These are phyloP conservation scores for Laothoe populi DNA, from an alignment of 2,888 invertebrate species.

Conservation along the genomic window DNA sequence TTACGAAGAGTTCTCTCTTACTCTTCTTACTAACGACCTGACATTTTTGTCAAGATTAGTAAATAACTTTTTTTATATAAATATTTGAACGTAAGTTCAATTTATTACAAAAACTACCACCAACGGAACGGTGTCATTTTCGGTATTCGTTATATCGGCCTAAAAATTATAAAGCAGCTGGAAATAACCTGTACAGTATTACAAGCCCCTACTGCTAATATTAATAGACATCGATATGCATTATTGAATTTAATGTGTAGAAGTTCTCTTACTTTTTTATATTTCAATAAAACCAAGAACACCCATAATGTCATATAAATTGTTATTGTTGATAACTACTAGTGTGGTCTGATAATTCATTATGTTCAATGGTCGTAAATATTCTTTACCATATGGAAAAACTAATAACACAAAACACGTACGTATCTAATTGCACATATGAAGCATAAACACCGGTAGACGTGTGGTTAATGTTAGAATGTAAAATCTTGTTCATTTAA, in stretches of 20 bases:
- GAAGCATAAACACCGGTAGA: not conserved
- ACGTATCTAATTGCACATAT: slow-evolving; percentile 2
- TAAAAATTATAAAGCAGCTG: no score
- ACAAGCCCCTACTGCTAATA: no score
- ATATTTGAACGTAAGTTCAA: no score
- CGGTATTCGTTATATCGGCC: no score
- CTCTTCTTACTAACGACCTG: no score
- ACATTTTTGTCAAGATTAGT: no score
- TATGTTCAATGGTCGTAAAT: slow-evolving; percentile 25
- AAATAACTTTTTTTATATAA: no score
- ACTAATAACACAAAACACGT: slow-evolving; percentile 12
- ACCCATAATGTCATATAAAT: slow-evolving; percentile 24
- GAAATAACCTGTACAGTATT: no score
- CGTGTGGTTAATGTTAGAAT: slow-evolving; percentile 1
- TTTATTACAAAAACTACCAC: no score
- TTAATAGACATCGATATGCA: no score
- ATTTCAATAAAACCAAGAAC: slow-evolving; percentile 1
- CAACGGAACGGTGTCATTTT: no score
- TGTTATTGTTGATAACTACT: slow-evolving; percentile 30
- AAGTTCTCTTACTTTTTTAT: not conserved
- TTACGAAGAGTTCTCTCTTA: no score
- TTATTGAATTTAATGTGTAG: not conserved
- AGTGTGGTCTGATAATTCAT: slow-evolving; percentile 29
- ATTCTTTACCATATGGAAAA: slow-evolving; percentile 13
- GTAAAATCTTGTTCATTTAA: not conserved